Percentiles rank a stretch among this genome's conserved stretches.
Conservation (phyloP, 2,888 invertebrate species). For the Tillus elongatus region DNA sequence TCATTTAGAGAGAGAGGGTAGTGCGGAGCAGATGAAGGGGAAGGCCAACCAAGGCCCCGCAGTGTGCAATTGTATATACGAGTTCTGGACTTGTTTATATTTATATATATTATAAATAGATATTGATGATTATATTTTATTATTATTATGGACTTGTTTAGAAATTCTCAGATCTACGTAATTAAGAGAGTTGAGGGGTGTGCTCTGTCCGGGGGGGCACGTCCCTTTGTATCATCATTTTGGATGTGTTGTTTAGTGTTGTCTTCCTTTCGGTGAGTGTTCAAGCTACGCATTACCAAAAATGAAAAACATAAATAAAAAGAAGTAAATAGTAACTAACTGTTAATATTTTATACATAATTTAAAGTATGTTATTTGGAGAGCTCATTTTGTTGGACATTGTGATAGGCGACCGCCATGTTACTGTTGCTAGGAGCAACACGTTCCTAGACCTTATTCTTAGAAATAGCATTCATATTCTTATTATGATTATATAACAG, state of each 20-base stretch:
- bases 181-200: too few relatives aligned
- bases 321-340: slow-evolving; percentile 42
- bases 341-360: slow-evolving; percentile 47
- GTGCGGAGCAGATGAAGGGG: slow-evolving; percentile 35
- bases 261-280: slow-evolving; percentile 43
- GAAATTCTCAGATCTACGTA: too few relatives aligned
- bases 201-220: slow-evolving; percentile 2
- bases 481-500: slow-evolving; percentile 42
- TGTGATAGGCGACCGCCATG: slow-evolving; percentile 45
- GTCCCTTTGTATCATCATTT: background rate
- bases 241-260: slow-evolving; percentile 39
- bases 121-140: slow-evolving; percentile 10
- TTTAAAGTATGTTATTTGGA: slow-evolving; percentile 45
- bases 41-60: slow-evolving; percentile 36
- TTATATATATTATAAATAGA: slow-evolving; percentile 15
- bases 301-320: slow-evolving; percentile 27
- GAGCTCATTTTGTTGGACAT: slow-evolving; percentile 44
- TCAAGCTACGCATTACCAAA: slow-evolving; percentile 44
- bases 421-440: slow-evolving; percentile 42
- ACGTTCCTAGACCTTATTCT: slow-evolving; percentile 39
- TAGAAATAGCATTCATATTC: slow-evolving; percentile 42
- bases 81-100: slow-evolving; percentile 38
- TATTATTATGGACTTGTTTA: slow-evolving; percentile 21
- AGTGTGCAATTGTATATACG: slow-evolving; percentile 43
- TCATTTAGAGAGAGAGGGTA: slow-evolving; percentile 32